These are phyloP conservation scores for Phylloscopus trochilus DNA, from an alignment of 2,113 vertebrate species.

Conservation along the genomic window DNA sequence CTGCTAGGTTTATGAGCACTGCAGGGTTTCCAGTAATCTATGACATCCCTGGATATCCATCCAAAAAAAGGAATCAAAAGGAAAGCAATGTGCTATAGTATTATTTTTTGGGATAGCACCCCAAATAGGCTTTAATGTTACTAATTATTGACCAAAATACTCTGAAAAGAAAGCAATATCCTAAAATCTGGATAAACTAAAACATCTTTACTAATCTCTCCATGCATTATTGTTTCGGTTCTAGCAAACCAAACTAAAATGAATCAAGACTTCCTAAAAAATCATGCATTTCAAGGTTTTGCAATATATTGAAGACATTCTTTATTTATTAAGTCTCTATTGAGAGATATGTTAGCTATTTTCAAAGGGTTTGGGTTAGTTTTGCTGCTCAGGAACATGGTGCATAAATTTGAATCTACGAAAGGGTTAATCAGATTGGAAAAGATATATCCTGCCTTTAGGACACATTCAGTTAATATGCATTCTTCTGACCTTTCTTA, in stretches of 20 bases:
- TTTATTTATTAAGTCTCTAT: background rate
- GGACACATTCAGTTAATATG: background rate
- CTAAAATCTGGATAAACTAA: background rate
- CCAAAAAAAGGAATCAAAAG: constrained; percentile 16
- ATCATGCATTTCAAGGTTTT: background rate
- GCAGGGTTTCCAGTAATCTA: background rate
- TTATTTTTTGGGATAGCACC: background rate
- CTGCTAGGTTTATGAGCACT: background rate
- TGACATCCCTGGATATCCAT: background rate
- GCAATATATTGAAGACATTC: background rate
- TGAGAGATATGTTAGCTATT: background rate
- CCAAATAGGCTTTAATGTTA: background rate
- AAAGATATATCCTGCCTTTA: background rate
- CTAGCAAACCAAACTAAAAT: background rate
- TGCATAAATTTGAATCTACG: background rate
- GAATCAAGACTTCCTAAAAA: background rate
- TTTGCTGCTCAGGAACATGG: background rate
- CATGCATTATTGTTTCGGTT: background rate
- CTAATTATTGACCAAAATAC: background rate
- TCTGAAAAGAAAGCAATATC: background rate
- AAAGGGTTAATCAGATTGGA: background rate
- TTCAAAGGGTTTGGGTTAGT: background rate
- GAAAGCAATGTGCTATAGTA: background rate
- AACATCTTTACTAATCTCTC: background rate
- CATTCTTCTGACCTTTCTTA: constrained; percentile 10